Percentiles rank a stretch among this genome's conserved stretches.
These are phyloP conservation scores for Columbina picui DNA, from an alignment of 2,113 vertebrate species.

Conservation along the genomic window DNA sequence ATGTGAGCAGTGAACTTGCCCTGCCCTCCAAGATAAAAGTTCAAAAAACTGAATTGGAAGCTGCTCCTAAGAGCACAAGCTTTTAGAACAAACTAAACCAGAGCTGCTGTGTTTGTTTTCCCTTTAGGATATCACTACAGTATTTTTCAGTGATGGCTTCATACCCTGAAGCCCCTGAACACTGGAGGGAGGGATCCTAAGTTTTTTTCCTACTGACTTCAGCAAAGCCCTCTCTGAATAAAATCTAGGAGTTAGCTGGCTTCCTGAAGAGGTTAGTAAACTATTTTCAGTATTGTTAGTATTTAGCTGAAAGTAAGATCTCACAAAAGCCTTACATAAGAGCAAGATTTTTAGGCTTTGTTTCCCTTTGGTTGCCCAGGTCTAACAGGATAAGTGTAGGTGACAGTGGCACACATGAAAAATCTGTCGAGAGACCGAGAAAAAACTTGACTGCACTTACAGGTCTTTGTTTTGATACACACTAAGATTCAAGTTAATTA, in stretches of 20 bases:
- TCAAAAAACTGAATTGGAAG: neutral
- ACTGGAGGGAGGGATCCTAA: neutral
- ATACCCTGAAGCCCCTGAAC: neutral
- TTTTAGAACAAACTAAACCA: neutral
- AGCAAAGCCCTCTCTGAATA: neutral
- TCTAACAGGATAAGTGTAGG: neutral
- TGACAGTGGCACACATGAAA: accelerated
- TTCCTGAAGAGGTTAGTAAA: neutral
- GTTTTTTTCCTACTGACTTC: neutral
- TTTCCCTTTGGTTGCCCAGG: neutral
- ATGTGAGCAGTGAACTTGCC: constrained; percentile 5
- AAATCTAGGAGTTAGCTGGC: neutral
- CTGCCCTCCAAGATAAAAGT: neutral
- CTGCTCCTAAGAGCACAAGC: neutral
- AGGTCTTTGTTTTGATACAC: neutral
- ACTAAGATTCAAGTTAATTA: neutral
- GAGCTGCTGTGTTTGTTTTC: neutral
- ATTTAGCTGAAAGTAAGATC: neutral
- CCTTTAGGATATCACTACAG: neutral
- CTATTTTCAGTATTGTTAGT: neutral
- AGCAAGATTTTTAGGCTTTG: neutral
- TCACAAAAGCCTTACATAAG: neutral
- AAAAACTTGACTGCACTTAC: neutral
- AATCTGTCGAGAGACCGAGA: neutral
- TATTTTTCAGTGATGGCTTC: neutral